Conservation (phyloP, 2,888 invertebrate genomes). For the Phorcus lineatus region DNA sequence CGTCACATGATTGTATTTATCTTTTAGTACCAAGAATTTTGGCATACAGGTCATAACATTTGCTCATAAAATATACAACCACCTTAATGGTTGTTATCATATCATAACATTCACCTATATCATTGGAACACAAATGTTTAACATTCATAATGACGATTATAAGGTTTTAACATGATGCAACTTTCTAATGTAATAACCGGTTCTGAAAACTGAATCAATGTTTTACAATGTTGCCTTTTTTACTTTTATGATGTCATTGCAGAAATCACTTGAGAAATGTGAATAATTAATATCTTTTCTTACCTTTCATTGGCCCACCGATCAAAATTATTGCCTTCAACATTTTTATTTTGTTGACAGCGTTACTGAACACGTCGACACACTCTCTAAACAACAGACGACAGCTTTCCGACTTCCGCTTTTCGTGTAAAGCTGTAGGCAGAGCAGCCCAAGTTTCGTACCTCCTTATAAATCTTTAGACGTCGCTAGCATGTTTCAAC, state of each 20-base stretch:
- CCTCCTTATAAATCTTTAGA: too few relatives aligned
- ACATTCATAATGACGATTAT: background rate
- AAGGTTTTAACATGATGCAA: background rate
- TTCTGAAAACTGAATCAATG: background rate
- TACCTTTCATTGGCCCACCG: constrained; percentile 96
- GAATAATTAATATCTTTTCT: background rate
- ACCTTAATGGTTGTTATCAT: background rate
- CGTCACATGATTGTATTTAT: too few relatives aligned
- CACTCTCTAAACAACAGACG: too few relatives aligned
- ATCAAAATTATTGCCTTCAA: constrained; percentile 89
- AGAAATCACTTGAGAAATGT: background rate
- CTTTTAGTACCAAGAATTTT: too few relatives aligned
- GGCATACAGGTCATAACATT: too few relatives aligned
- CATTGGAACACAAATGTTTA: background rate
- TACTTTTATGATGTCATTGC: background rate
- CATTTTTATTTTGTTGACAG: constrained; percentile 52
- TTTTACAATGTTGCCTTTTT: background rate
- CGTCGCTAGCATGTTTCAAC: too few relatives aligned
- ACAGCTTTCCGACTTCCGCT: background rate
- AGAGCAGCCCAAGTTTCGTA: too few relatives aligned
- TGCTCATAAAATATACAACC: too few relatives aligned
- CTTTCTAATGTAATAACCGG: background rate
- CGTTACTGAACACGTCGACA: background rate
- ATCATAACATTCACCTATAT: background rate
- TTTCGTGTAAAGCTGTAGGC: background rate